These are phyloP conservation scores for Drosophila fungiperda DNA, from an alignment of 2,888 invertebrate species.

Conservation along the genomic window DNA sequence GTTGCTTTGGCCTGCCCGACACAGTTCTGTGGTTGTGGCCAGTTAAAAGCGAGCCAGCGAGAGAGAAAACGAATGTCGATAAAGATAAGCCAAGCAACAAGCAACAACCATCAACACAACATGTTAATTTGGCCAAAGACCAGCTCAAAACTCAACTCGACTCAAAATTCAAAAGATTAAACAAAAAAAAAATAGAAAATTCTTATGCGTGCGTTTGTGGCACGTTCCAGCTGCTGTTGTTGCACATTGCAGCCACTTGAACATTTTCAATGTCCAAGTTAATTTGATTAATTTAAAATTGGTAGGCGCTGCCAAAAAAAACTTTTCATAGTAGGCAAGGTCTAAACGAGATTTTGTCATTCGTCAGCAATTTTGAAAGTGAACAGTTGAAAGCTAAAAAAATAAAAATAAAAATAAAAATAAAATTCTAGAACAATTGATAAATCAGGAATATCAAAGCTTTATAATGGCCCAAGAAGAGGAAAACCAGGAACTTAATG, in stretches of 20 bases:
- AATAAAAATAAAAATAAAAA: no score
- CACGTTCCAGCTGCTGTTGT: constrained; percentile 38
- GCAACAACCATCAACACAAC: constrained; percentile 29
- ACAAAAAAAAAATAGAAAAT: not conserved
- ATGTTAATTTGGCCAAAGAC: constrained; percentile 59
- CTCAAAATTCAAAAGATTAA: not conserved
- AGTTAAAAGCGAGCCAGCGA: constrained; percentile 37
- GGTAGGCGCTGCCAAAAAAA: no score
- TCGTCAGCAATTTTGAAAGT: no score
- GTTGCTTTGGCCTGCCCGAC: constrained; percentile 43
- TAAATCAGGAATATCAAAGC: not conserved
- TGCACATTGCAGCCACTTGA: not conserved
- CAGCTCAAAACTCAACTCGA: not conserved
- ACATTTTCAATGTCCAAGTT: not conserved
- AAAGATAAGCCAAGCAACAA: constrained; percentile 50
- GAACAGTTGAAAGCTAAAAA: no score
- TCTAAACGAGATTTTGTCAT: no score
- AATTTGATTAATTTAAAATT: not conserved
- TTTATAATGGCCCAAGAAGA: no score
- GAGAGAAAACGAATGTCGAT: constrained; percentile 58
- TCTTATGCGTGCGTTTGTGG: constrained; percentile 25
- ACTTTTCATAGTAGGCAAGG: no score
- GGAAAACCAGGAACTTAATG: no score
- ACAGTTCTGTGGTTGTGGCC: constrained; percentile 44
- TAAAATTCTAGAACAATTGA: not conserved